phyloP scores from a whole-genome alignment of 2,888 invertebrate species.

The Fragum whitleyi region DNA sequence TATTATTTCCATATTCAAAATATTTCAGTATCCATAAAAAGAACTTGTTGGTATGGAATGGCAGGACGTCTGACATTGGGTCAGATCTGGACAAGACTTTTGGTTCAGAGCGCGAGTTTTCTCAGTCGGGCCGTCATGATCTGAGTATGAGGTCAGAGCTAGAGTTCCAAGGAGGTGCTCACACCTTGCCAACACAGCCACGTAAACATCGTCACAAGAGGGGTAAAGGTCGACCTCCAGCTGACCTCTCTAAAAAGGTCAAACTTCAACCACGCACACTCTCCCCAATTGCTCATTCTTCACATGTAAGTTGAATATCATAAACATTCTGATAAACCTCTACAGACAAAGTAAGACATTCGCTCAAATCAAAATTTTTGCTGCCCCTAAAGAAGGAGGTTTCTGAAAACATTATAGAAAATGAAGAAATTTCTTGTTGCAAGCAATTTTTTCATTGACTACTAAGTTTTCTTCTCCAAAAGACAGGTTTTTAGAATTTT shows the following conservation, averaged over 20 bases:
- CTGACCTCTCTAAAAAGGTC: constrained; percentile 33
- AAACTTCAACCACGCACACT: constrained; percentile 30
- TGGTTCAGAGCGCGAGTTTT: constrained; percentile 20
- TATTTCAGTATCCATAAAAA: constrained; percentile 42
- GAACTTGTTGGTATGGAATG: constrained; percentile 36
- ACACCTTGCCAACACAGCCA: constrained; percentile 10
- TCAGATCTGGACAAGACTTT: constrained; percentile 45
- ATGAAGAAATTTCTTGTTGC: no score
- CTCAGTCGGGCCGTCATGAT: constrained; percentile 13
- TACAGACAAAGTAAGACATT: not conserved
- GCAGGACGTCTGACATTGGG: constrained; percentile 35
- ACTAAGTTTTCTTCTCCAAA: no score
- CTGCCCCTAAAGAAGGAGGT: not conserved
- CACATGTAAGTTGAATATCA: constrained; percentile 25
- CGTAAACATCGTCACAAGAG: constrained; percentile 13
- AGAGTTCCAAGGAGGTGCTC: constrained; percentile 6
- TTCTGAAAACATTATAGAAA: no score
- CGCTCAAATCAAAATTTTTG: not conserved
- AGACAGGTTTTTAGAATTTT: no score
- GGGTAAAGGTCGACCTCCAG: constrained; percentile 46
- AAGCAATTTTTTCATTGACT: no score
- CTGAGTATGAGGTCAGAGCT: constrained; percentile 8
- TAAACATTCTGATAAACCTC: no score
- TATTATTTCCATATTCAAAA: no score
- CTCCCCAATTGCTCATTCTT: constrained; percentile 30